phyloP scores from a whole-genome alignment of 2,888 invertebrate genomes.

The Eupsilia transversa region DNA sequence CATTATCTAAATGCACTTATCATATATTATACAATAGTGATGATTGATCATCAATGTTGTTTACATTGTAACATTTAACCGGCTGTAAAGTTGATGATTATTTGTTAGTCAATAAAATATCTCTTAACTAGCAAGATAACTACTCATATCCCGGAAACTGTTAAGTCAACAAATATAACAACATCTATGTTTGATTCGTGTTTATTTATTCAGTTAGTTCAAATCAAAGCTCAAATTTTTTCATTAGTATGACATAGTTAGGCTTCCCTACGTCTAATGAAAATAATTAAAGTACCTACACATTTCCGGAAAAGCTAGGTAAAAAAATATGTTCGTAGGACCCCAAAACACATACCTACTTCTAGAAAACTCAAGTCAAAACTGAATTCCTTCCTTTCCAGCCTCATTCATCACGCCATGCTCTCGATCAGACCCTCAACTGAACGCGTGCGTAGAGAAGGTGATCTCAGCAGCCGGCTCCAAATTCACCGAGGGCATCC shows the following conservation, averaged over 20 bases:
- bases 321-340: neutral
- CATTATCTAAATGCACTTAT: neutral
- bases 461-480: constrained; percentile 78
- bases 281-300: neutral
- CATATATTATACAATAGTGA: constrained; percentile 2
- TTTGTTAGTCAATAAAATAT: constrained; percentile 34
- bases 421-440: constrained; percentile 83
- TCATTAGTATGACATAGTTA: neutral
- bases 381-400: constrained; percentile 69
- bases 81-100: neutral
- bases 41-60: constrained; percentile 25
- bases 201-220: neutral
- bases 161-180: constrained; percentile 4
- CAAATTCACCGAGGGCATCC: constrained; percentile 85
- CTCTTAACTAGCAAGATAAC: neutral
- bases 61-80: constrained; percentile 13
- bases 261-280: neutral
- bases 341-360: neutral
- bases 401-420: constrained; percentile 88
- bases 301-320: neutral
- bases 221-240: neutral
- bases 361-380: neutral
- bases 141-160: constrained; percentile 33
- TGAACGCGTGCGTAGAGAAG: constrained; percentile 83
- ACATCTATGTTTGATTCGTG: neutral